Evolutionary conservation across 2,797 vertebrate genomes (phyloP), one percentile per base, ranked within the genome.

Genomic region (Threskiornis aethiopicus): DNA sequence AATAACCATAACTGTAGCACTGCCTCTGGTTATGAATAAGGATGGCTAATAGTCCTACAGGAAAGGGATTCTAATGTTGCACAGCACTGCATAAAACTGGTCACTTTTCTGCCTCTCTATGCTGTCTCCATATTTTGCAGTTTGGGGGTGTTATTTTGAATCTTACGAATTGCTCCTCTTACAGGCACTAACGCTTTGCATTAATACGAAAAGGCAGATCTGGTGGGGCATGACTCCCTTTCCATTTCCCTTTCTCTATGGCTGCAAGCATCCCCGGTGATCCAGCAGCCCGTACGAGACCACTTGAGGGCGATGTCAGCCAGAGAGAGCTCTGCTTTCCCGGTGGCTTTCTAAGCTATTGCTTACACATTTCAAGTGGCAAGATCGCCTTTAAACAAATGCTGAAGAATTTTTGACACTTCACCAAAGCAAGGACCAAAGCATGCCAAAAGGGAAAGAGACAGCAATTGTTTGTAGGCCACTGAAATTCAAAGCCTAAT

Each of bases 241-340:
- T 35, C 61, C 39, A 24, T 15, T 47, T 16, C 42, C 12, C 5
- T 5, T 39, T 64, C 33, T 16, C 33, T 9, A 1, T 0, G 12
- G 24, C 47, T 29, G 28, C 14, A 3, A 57, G 52, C 42, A 51
- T 4, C 14, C 52, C 39, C 1, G 1, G 37, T 1, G 24, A 37
- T 2, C 18, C 65, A 29, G 42, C 3, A 3, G 72, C 21, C 8
- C 6, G n/a, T 5, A 37, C 2, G 9, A 20, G 47, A 44, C 97
- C 98, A 75, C 96, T 46, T 88, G 98, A 92, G 97, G 98, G 98
- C 97, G 90, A 82, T 92, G 91, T 96, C 72, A 44, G 46, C 83
- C 85, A 82, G 57, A 64, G 66, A 84, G 91, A 86, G 81, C 51
- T 70, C 66, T 33, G 67, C 66, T 37, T 44, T 51, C 37, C 37